Conservation (phyloP, 2,888 invertebrate species). For the Drosophila peninsularis region DNA sequence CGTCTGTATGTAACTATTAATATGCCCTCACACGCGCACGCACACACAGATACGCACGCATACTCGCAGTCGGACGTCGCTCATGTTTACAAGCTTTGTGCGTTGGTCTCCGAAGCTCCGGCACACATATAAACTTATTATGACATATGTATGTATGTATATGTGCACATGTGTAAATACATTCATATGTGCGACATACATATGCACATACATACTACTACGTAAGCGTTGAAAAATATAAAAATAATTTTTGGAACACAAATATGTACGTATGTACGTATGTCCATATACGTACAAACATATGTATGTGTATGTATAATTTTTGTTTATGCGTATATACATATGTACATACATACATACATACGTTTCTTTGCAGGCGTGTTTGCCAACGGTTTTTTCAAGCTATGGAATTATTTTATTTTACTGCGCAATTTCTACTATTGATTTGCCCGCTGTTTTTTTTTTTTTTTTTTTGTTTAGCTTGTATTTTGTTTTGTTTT, state of each 20-base stretch:
- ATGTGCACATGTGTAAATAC: conserved; percentile 1
- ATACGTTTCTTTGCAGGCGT: conserved; percentile 12
- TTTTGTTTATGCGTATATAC: neutral
- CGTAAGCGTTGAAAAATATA: conserved; percentile 59
- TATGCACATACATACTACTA: conserved; percentile 17
- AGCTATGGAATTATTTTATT: conserved; percentile 70
- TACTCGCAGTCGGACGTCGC: conserved; percentile 7
- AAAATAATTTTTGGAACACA: conserved; percentile 58
- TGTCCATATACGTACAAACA: neutral
- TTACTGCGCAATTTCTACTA: conserved; percentile 75
- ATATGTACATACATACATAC: conserved; percentile 15
- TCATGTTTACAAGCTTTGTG: conserved; percentile 63
- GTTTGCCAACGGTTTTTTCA: conserved; percentile 56
- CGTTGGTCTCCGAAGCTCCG: conserved; percentile 58
- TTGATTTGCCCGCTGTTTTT: conserved; percentile 56
- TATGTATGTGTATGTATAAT: too few relatives aligned
- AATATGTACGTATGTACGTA: conserved; percentile 21
- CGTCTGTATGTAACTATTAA: conserved; percentile 2
- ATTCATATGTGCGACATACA: conserved; percentile 3
- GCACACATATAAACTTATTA: conserved; percentile 17
- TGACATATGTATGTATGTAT: neutral
- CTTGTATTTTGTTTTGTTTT: conserved; percentile 25
- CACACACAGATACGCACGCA: conserved; percentile 6
- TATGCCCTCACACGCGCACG: conserved; percentile 16
- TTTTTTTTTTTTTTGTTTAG: conserved; percentile 14